Conservation (phyloP, 2,888 invertebrate species). For the Tinea pellionella region DNA sequence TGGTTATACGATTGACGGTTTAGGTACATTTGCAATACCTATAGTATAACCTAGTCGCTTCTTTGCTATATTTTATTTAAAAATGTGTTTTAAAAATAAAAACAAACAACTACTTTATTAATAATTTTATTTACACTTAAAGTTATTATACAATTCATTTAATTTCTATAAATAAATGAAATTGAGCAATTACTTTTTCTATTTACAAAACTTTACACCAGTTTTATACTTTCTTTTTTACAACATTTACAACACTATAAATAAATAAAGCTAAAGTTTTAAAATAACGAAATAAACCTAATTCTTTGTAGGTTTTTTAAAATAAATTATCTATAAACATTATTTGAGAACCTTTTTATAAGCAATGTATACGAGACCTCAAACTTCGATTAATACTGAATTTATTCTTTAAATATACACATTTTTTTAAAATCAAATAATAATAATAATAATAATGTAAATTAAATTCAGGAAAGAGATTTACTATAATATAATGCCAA, state of each 20-base stretch:
- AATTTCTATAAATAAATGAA: neutral
- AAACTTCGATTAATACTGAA: neutral
- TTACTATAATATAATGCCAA: too few relatives aligned
- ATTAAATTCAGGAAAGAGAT: too few relatives aligned
- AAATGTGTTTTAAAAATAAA: too few relatives aligned
- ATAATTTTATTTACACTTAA: neutral
- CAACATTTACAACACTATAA: constrained; percentile 6
- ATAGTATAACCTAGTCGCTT: too few relatives aligned
- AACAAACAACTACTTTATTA: too few relatives aligned
- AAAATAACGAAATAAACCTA: too few relatives aligned
- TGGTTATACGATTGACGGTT: too few relatives aligned
- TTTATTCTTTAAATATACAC: neutral
- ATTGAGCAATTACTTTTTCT: neutral
- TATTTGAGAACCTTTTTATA: neutral
- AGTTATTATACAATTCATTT: neutral
- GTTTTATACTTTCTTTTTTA: neutral
- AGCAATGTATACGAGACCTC: neutral
- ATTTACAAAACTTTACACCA: neutral
- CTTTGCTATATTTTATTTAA: too few relatives aligned
- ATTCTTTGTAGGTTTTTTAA: too few relatives aligned
- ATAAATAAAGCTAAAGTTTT: neutral
- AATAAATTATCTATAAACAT: neutral
- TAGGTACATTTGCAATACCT: too few relatives aligned
- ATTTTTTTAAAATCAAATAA: too few relatives aligned
- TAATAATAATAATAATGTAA: too few relatives aligned